Evolutionary conservation across 2,113 vertebrate species (phyloP).

Genomic region (Ptilorrhoa leucosticta): DNA sequence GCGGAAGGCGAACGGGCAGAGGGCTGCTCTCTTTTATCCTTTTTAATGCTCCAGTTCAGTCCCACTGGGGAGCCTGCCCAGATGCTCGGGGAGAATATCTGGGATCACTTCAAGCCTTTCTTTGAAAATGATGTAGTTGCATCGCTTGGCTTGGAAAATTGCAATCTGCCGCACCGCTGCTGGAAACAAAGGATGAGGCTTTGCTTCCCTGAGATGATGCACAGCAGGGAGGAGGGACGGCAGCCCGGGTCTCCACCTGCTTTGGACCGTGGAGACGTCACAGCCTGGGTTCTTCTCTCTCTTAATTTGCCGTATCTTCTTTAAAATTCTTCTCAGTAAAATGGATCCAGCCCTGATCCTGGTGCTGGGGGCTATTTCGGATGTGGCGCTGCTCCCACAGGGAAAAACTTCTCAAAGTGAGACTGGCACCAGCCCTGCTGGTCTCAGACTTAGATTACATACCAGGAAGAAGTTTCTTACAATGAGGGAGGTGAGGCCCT

Average conservation of each 20-base stretch:
- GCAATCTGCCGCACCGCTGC: neutral
- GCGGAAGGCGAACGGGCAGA: neutral
- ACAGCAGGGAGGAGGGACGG: neutral
- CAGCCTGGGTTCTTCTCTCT: neutral
- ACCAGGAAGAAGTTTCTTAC: neutral
- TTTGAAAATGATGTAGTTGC: neutral
- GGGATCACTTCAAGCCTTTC: neutral
- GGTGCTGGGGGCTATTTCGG: neutral
- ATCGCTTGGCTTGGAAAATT: neutral
- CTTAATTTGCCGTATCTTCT: fast-evolving
- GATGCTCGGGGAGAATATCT: neutral
- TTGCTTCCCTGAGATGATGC: neutral
- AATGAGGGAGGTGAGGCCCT: fast-evolving
- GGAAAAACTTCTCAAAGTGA: neutral
- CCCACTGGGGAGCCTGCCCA: neutral
- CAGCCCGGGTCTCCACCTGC: neutral
- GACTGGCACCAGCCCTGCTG: neutral
- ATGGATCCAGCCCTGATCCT: neutral
- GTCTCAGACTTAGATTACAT: fast-evolving
- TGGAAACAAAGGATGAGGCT: neutral
- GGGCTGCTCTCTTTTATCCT: neutral
- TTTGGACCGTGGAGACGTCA: neutral
- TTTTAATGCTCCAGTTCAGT: neutral
- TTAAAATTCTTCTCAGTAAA: neutral
- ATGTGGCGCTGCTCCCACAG: neutral